Evolutionary conservation across 2,888 invertebrate species (phyloP), one percentile per base, ranked within the genome.

Genomic region (Andrena trimmerana): DNA sequence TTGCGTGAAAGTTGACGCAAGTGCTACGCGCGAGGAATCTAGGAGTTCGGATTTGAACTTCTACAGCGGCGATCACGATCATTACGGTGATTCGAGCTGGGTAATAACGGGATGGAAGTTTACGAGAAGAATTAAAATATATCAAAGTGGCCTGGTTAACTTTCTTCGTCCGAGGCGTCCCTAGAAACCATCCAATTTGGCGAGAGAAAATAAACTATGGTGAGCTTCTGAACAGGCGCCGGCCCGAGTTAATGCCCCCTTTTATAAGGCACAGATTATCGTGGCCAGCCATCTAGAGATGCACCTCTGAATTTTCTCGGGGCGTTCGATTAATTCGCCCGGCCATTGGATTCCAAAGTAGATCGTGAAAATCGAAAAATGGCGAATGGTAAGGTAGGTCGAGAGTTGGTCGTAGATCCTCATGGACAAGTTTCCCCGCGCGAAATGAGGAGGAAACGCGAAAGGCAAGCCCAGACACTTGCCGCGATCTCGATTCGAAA

Each of bases 51-150:
- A 52, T 52, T 52, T n/a, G 8, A 52, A 20, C 20, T 8, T 20
- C 42, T 16, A 42, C 20, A 52, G 52, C 50, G 24, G 29, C 2
- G 29, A 66, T 29, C 66, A 7, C 10, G 27, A 48, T 50, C 36
- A 20, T 57, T 20, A 50, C 24, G 54, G 59, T 63, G 60, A 54
- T 57, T n/a, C 50, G n/a, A 31, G 29, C 7, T 27, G 1, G 50
- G 60, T 67, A 78, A 78, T 84, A 79, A 76, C 65, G 66, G 52
- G 78, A 71, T 57, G 31, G 63, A 68, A 76, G 42, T 84, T 67
- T 36, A 48, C 27, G 29, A 13, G 29, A 27, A 24, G 36, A 60
- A 76, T 67, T 75, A 60, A 74, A 82, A 81, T 81, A 81, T 65
- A 71, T 78, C 42, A 86, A 68, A 59, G 54, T 16, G 27, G 36